A percentile compares a stretch with the other conserved stretches of the same genome.
phyloP scores from a whole-genome alignment of 2,113 vertebrate genomes.

The Coracopsis vasa region DNA sequence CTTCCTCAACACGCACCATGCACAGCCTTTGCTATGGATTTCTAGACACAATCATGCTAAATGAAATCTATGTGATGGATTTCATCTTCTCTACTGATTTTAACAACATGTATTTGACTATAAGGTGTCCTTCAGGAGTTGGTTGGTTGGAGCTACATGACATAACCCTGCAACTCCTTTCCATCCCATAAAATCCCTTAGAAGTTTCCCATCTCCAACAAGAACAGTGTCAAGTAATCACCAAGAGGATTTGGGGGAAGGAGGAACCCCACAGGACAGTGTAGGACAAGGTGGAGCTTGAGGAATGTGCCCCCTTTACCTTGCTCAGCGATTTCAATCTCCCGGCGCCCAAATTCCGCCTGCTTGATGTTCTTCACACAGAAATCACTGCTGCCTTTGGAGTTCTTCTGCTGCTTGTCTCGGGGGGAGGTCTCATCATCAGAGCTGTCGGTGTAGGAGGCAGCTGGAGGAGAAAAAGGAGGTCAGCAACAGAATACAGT shows the following conservation, averaged over 20 bases:
- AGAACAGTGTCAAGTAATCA: accelerated
- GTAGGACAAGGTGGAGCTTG: neutral
- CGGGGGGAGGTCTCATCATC: constrained; percentile 97
- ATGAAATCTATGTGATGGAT: neutral
- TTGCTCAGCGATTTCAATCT: constrained; percentile 98
- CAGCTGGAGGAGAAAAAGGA: constrained; percentile 77
- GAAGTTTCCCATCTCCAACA: neutral
- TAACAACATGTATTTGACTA: accelerated
- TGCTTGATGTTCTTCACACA: constrained; percentile 99
- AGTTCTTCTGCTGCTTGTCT: constrained; percentile 98
- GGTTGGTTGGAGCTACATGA: accelerated
- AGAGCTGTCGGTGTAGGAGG: constrained; percentile 97
- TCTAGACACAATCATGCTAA: neutral
- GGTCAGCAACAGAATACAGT: neutral
- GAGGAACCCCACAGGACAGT: neutral
- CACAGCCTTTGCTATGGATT: accelerated
- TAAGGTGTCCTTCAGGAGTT: accelerated
- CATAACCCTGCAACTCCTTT: neutral
- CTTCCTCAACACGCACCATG: accelerated
- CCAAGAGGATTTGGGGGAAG: neutral
- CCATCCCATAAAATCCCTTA: neutral
- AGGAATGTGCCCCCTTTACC: constrained; percentile 63
- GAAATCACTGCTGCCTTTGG: constrained; percentile 93
- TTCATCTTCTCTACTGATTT: neutral
- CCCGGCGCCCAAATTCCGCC: constrained; percentile 94